Percentiles rank a stretch among this genome's conserved stretches.
Evolutionary conservation across 2,888 invertebrate species (phyloP).

Genomic region (Conistra vaccinii): DNA sequence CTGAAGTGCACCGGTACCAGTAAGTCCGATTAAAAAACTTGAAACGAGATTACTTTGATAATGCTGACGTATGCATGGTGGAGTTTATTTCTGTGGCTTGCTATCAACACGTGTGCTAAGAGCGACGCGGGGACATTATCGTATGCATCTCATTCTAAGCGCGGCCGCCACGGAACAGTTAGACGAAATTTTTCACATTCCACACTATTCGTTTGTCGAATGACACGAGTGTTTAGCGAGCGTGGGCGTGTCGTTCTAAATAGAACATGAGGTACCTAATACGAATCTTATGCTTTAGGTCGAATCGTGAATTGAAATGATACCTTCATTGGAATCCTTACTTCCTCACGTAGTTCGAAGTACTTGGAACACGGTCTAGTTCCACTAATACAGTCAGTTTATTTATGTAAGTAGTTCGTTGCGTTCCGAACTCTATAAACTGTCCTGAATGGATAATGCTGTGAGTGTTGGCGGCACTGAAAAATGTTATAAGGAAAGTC

Average conservation of each 20-base stretch:
- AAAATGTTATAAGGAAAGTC: constrained; percentile 53
- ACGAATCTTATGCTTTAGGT: constrained; percentile 43
- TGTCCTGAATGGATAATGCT: constrained; percentile 57
- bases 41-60: constrained; percentile 69
- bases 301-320: constrained; percentile 42
- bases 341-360: constrained; percentile 33
- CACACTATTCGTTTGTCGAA: constrained; percentile 75
- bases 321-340: constrained; percentile 32
- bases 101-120: constrained; percentile 69
- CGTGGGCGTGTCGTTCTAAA: constrained; percentile 72
- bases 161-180: constrained; percentile 79
- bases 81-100: constrained; percentile 64
- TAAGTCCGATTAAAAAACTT: constrained; percentile 67
- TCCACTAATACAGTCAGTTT: constrained; percentile 55
- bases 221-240: constrained; percentile 70
- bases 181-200: constrained; percentile 84
- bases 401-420: constrained; percentile 64
- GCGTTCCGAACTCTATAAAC: constrained; percentile 54
- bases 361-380: constrained; percentile 44
- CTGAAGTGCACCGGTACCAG: constrained; percentile 43
- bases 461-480: constrained; percentile 20
- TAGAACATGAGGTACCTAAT: constrained; percentile 42
- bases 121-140: constrained; percentile 68
- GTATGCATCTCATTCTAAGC: constrained; percentile 73
- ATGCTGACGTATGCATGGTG: constrained; percentile 56